Percentiles rank a stretch among this genome's conserved stretches.
These are phyloP conservation scores for Synergus umbraculus DNA, from an alignment of 2,888 invertebrate genomes.

Conservation along the genomic window DNA sequence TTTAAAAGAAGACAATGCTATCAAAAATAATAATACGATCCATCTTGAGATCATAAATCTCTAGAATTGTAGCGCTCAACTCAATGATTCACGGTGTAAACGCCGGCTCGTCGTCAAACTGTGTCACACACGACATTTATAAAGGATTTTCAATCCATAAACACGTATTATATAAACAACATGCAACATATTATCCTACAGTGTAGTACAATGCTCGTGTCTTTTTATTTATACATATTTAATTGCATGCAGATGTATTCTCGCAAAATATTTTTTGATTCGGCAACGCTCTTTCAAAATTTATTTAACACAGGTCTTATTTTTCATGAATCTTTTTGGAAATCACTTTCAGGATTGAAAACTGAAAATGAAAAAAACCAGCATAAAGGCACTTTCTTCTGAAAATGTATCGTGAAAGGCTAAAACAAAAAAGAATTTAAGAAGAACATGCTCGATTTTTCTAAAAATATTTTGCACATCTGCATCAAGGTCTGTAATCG, in stretches of 20 bases:
- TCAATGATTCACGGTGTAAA: constrained; percentile 4
- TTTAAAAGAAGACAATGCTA: not conserved
- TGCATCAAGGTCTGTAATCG: not conserved
- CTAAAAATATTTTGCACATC: constrained; percentile 11
- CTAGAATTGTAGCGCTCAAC: not conserved
- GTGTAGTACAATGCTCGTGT: constrained; percentile 70
- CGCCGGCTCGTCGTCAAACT: not conserved
- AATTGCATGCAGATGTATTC: not conserved
- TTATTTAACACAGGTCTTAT: not conserved
- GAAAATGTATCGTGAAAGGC: not conserved
- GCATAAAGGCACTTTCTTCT: not conserved
- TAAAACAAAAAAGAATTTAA: not conserved
- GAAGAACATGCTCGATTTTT: not conserved
- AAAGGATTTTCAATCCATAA: constrained; percentile 75
- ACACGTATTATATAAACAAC: constrained; percentile 77
- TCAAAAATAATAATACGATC: not conserved
- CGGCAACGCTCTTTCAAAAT: not conserved
- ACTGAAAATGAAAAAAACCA: not conserved
- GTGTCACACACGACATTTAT: constrained; percentile 73
- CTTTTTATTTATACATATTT: constrained; percentile 48
- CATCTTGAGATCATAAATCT: not conserved
- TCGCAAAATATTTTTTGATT: not conserved
- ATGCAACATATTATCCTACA: constrained; percentile 77
- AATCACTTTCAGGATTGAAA: not conserved
- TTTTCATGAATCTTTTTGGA: not conserved